phyloP scores from a whole-genome alignment of 1,140 invertebrate species.

The Dendrolimus kikuchii region DNA sequence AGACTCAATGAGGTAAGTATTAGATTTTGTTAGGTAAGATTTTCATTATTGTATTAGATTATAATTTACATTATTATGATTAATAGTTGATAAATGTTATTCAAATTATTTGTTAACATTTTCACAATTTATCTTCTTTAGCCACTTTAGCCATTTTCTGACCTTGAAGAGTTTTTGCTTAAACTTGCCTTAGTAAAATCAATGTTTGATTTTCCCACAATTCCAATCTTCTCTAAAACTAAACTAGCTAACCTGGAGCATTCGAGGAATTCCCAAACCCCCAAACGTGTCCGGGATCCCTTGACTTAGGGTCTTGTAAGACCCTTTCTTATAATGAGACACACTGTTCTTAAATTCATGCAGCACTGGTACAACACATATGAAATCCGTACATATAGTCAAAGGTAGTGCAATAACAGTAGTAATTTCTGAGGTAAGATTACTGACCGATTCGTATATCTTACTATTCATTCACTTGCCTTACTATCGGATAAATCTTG shows the following conservation, averaged over 20 bases:
- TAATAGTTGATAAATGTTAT: too few species aligned
- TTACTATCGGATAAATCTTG: too few species aligned
- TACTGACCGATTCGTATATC: too few species aligned
- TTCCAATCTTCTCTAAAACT: constrained; percentile 22
- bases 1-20: too few species aligned
- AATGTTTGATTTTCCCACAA: constrained; percentile 21
- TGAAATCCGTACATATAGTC: neutral
- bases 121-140: neutral
- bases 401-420: too few species aligned
- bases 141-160: neutral
- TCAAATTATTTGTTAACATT: too few species aligned
- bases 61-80: too few species aligned
- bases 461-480: too few species aligned
- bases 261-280: constrained; percentile 36
- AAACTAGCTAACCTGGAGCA: constrained; percentile 25
- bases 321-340: constrained; percentile 23
- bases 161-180: neutral
- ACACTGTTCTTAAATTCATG: constrained; percentile 7
- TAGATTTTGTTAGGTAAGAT: too few species aligned
- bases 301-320: constrained; percentile 16
- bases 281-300: constrained; percentile 30
- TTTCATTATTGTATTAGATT: too few species aligned
- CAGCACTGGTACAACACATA: neutral
- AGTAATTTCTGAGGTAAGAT: too few species aligned
- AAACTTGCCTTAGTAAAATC: neutral